Base-by-base conservation (phyloP, 1,140 invertebrate species). In the Planococcus citri region DNA sequence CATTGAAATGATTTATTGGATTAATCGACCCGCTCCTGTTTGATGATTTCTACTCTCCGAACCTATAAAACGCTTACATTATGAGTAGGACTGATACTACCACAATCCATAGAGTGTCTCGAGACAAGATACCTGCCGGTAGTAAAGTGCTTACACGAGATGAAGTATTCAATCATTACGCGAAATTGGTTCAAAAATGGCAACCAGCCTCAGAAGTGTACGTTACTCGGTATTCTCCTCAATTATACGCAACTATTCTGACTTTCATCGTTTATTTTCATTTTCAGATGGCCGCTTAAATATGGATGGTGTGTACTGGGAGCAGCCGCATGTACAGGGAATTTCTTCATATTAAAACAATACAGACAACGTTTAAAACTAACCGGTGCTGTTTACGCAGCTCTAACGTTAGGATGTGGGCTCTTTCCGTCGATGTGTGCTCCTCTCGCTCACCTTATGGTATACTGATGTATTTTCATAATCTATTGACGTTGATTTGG, bases 221-320 rank as follows among this genome's bases (percentile, higher is more conserved):
- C 1, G 17, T 33, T 60, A 22, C n/a, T 60, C n/a, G n/a, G n/a
- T 60, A 60, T 60, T n/a, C 4, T 60, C 22, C n/a, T 20, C 4
- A 60, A 60, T 6, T n/a, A n/a, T 60, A 24, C 6, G n/a, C n/a
- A 60, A 60, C 4, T n/a, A n/a, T n/a, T 20, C n/a, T n/a, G n/a
- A n/a, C 22, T 60, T 60, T 6, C n/a, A 60, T 20, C 8, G 22
- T 6, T 9, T 20, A 8, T 60, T 20, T 67, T 22, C 33, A 9
- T 51, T 67, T 72, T 61, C 57, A 72, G 72, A n/a, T 72, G 64
- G 70, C 20, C 70, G 3, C 9, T 71, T 0, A 71, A 69, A 58
- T 38, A 51, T 6, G 69, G 72, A 25, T 58, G 37, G 37, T 51
- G 38, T 58, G 38, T 71, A 4, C 20, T 72, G n/a, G 71, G 68